phyloP scores from a whole-genome alignment of 2,113 vertebrate genomes.

The Telmatochromis sp. region DNA sequence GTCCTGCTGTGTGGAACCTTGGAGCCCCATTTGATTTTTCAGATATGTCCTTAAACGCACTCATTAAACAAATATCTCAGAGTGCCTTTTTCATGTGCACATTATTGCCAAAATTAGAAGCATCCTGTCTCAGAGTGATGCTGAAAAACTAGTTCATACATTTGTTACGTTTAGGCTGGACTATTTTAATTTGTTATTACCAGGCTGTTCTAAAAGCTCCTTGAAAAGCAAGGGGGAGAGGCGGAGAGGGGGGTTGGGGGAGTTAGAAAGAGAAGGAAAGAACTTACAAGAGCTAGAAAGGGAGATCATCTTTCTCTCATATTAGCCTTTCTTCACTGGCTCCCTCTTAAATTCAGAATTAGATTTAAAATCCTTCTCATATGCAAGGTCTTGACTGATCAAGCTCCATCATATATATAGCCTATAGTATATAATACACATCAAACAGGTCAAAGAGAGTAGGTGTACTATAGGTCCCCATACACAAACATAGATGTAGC shows the following conservation, averaged over 20 bases:
- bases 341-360: background rate
- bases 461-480: background rate
- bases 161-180: background rate
- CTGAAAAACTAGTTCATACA: background rate
- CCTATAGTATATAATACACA: background rate
- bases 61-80: background rate
- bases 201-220: background rate
- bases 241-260: rapidly evolving
- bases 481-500: background rate
- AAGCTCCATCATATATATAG: background rate
- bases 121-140: background rate
- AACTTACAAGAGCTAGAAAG: background rate
- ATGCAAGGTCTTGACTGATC: background rate
- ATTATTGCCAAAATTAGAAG: background rate
- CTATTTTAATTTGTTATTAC: background rate
- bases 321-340: background rate
- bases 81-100: background rate
- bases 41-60: background rate
- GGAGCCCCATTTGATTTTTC: background rate
- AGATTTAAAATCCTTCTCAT: background rate
- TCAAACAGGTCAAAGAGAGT: background rate
- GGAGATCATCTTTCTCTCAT: background rate
- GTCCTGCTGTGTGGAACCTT: background rate
- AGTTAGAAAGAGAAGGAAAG: background rate
- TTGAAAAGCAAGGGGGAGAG: background rate